These are phyloP conservation scores for Crypturellus undulatus DNA, from an alignment of 2,113 vertebrate species.

Conservation along the genomic window DNA sequence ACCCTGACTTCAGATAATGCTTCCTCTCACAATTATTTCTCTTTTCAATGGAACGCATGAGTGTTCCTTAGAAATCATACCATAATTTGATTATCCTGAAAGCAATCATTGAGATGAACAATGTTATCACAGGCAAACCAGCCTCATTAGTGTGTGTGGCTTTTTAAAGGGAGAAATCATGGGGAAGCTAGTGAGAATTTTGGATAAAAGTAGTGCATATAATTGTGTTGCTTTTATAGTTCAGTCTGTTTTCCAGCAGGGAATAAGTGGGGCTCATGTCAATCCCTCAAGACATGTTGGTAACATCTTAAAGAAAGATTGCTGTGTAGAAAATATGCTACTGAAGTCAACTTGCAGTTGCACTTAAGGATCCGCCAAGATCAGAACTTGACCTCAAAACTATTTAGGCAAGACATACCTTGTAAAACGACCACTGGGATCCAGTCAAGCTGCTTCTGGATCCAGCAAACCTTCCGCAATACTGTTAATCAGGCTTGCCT, in stretches of 20 bases:
- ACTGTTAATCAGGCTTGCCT: not conserved
- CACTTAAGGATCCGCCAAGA: not conserved
- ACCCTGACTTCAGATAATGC: not conserved
- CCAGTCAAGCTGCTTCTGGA: slow-evolving; percentile 7
- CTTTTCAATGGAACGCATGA: not conserved
- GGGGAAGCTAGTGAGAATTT: not conserved
- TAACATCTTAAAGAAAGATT: not conserved
- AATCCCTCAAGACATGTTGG: not conserved
- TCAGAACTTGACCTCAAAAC: not conserved
- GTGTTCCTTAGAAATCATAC: not conserved
- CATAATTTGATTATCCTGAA: not conserved
- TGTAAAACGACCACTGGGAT: not conserved
- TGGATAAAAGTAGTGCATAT: not conserved
- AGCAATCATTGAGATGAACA: not conserved
- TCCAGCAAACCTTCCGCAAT: not conserved
- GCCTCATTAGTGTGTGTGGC: not conserved
- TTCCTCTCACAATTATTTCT: not conserved
- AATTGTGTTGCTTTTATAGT: not conserved
- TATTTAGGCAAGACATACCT: not conserved
- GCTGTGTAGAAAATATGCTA: not conserved
- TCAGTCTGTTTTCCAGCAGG: not conserved
- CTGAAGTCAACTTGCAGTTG: not conserved
- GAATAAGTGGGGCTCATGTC: not conserved
- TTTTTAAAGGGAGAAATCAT: not conserved
- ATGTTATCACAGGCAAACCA: not conserved